A percentile compares a stretch with the other conserved stretches of the same genome.
Conservation (phyloP, 2,113 vertebrate genomes). For the Pan paniscus region DNA sequence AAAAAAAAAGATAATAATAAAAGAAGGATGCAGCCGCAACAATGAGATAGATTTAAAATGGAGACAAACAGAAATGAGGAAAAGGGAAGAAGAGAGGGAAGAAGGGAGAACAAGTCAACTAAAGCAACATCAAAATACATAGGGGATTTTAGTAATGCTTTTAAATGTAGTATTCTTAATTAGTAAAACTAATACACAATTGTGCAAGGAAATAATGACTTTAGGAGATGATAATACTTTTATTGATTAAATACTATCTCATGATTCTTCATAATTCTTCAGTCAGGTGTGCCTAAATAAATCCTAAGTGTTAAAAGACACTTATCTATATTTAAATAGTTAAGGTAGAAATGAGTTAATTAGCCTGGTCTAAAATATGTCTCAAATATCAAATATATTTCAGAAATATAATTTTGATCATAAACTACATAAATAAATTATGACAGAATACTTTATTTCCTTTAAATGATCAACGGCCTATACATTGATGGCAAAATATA, state of each 20-base stretch:
- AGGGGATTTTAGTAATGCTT: background rate
- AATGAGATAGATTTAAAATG: too few relatives aligned
- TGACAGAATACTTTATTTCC: background rate
- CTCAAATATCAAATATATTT: background rate
- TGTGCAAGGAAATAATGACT: background rate
- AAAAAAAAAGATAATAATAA: background rate
- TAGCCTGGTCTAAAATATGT: background rate
- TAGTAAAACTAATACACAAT: background rate
- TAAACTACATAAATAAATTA: background rate
- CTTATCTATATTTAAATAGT: background rate
- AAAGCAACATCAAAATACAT: background rate
- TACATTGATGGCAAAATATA: background rate
- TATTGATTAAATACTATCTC: background rate
- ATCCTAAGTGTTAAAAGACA: background rate
- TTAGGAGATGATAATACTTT: background rate
- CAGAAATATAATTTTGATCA: background rate
- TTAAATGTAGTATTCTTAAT: background rate
- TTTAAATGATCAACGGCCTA: background rate
- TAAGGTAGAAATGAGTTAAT: background rate
- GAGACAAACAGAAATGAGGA: background rate
- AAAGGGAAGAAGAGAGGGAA: background rate
- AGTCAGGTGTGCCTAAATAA: background rate
- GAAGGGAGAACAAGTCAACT: background rate
- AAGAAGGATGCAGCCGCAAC: background rate
- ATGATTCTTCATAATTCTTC: background rate